A percentile compares a stretch with the other conserved stretches of the same genome.
Conservation (phyloP, 2,113 vertebrate genomes). For the Oncorhynchus kisutch region DNA sequence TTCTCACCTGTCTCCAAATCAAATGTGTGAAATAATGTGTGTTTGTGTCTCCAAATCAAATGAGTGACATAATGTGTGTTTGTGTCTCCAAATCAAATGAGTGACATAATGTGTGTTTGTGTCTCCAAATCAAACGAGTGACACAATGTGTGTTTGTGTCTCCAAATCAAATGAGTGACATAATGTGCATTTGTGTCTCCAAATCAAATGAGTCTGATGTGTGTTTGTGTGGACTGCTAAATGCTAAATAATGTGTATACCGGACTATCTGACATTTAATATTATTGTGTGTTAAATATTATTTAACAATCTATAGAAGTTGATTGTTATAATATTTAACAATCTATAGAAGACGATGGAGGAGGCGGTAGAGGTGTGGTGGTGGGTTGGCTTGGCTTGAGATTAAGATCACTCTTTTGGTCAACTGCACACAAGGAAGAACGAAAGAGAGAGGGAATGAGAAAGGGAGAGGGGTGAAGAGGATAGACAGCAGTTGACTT, state of each 20-base stretch:
- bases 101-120: background rate
- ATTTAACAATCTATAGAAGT: too few relatives aligned
- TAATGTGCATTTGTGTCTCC: background rate
- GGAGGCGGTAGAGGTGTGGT: background rate
- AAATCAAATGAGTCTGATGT: too few relatives aligned
- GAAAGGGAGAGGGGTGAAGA: too few relatives aligned
- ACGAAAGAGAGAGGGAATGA: background rate
- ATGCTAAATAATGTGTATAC: too few relatives aligned
- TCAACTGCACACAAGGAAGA: background rate
- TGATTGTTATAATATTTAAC: too few relatives aligned
- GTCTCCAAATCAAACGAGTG: background rate
- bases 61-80: too few relatives aligned
- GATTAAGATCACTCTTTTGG: too few relatives aligned
- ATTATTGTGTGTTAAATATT: too few relatives aligned
- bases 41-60: background rate
- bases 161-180: background rate
- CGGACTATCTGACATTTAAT: too few relatives aligned
- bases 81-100: background rate
- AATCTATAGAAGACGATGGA: background rate
- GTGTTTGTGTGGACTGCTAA: too few relatives aligned
- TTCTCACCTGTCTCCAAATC: background rate
- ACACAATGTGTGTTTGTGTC: background rate
- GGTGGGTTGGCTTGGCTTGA: background rate
- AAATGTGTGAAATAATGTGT: background rate
- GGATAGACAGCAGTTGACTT: slow-evolving; percentile 14